Evolutionary conservation across 2,888 invertebrate species (phyloP).

Genomic region (Plemyria rubiginata): DNA sequence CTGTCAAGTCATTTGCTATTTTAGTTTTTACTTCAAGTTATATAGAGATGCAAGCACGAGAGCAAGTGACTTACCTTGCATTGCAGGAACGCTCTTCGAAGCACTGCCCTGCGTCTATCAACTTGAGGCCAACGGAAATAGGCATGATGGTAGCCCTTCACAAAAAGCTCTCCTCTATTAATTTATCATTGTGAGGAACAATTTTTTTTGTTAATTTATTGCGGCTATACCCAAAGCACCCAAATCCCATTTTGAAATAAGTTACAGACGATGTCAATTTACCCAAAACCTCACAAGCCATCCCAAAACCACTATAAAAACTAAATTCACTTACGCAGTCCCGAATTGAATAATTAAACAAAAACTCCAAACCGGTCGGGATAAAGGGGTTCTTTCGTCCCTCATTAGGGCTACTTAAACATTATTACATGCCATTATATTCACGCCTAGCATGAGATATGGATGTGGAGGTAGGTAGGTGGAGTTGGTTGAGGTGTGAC

Average conservation of each 20-base stretch:
- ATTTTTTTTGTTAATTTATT: too few relatives aligned
- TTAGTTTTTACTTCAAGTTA: too few relatives aligned
- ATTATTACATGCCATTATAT: conserved; percentile 72
- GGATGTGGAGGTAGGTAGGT: conserved; percentile 13
- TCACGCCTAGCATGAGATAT: conserved; percentile 52
- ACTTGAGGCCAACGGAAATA: too few relatives aligned
- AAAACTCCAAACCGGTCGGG: conserved; percentile 52
- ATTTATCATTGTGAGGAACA: too few relatives aligned
- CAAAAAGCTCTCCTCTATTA: too few relatives aligned
- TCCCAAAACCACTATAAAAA: conserved; percentile 6
- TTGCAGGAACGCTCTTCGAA: too few relatives aligned
- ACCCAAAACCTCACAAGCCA: conserved; percentile 1
- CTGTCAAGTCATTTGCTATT: too few relatives aligned
- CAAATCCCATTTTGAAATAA: background rate
- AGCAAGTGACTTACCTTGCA: too few relatives aligned
- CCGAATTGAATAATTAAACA: conserved; percentile 51
- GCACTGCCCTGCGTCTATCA: too few relatives aligned
- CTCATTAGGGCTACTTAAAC: conserved; percentile 75
- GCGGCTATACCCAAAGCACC: too few relatives aligned
- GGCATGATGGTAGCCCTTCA: too few relatives aligned
- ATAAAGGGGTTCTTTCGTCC: conserved; percentile 49
- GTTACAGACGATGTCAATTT: background rate
- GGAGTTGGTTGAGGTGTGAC: conserved; percentile 28
- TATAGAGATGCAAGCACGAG: too few relatives aligned
- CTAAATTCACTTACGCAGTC: conserved; percentile 25